Evolutionary conservation across 2,797 vertebrate genomes (phyloP).

Genomic region (Carduelis carduelis): DNA sequence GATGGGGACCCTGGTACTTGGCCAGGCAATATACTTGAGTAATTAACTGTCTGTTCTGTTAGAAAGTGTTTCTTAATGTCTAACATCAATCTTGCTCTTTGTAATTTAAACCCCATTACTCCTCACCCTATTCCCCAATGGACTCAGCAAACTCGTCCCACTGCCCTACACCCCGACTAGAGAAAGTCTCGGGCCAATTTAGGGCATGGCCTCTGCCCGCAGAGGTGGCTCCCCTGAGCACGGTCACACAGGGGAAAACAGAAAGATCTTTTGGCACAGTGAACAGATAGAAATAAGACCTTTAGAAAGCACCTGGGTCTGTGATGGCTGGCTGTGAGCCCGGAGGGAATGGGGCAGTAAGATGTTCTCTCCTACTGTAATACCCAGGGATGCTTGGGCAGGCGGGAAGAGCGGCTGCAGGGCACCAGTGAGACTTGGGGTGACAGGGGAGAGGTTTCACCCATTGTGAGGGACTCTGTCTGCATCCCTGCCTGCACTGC

Average conservation of each 20-base stretch:
- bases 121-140: neutral
- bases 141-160: fast-evolving
- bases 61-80: neutral
- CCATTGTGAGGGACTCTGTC: fast-evolving
- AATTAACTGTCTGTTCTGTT: slow-evolving; percentile 40
- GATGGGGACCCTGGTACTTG: neutral
- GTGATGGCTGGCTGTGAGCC: neutral
- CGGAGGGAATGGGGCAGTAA: neutral
- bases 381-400: neutral
- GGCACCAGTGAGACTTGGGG: neutral
- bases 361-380: fast-evolving
- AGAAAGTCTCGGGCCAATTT: neutral
- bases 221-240: neutral
- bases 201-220: fast-evolving
- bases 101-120: slow-evolving; percentile 13
- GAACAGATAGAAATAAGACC: neutral
- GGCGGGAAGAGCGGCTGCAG: fast-evolving
- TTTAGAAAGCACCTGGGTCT: neutral
- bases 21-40: neutral
- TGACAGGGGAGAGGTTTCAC: neutral
- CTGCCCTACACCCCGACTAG: fast-evolving
- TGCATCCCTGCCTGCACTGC: neutral
- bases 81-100: neutral
- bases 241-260: fast-evolving
- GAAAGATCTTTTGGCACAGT: neutral